phyloP scores from a whole-genome alignment of 2,888 invertebrate genomes.

The Zhengitettix transpicula region DNA sequence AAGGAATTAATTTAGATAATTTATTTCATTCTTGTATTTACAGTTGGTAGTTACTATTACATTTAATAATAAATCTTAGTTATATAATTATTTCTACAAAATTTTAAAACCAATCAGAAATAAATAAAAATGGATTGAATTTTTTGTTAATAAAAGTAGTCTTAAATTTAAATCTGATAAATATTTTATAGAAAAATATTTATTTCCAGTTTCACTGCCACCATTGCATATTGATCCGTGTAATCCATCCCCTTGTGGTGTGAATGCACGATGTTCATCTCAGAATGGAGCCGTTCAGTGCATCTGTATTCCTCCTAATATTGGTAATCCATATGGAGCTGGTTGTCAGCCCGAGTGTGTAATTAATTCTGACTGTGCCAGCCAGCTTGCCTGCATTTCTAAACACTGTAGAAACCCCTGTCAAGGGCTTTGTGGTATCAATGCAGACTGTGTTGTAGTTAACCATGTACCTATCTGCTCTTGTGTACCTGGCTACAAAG shows the following conservation, averaged over 20 bases:
- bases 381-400: conserved; percentile 59
- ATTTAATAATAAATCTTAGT: no score
- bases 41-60: no score
- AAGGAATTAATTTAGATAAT: neutral
- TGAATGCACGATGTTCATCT: conserved; percentile 62
- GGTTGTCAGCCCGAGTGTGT: conserved; percentile 78
- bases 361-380: conserved; percentile 63
- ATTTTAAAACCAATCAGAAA: no score
- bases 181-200: no score
- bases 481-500: conserved; percentile 57
- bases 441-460: conserved; percentile 65
- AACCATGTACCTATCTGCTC: conserved; percentile 72
- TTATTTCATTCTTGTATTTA: no score
- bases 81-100: no score
- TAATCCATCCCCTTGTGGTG: conserved; percentile 65
- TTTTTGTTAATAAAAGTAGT: no score
- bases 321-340: conserved; percentile 71
- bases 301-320: conserved; percentile 72
- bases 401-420: conserved; percentile 78
- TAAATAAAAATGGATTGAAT: no score
- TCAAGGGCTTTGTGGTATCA: conserved; percentile 64
- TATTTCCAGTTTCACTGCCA: no score
- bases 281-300: conserved; percentile 54
- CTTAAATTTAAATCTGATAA: no score
- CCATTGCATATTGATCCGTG: conserved; percentile 40